Evolutionary conservation across 2,797 vertebrate genomes (phyloP).

Genomic region (Sebastes flavidus): DNA sequence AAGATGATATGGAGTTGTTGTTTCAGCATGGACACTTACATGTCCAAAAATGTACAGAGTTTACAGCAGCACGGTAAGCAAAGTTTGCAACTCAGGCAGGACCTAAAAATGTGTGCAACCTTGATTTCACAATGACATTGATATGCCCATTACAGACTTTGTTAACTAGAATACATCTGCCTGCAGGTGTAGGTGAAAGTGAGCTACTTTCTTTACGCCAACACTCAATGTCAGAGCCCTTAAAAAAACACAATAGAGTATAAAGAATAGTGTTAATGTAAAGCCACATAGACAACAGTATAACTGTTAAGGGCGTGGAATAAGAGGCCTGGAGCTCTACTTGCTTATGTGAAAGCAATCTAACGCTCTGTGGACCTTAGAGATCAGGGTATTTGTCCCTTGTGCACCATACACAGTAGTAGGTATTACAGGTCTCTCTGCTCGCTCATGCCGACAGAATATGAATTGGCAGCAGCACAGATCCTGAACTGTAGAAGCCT

Average conservation of each 20-base stretch:
- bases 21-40: not conserved
- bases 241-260: not conserved
- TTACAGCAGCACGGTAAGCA: not conserved
- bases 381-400: constrained; percentile 55
- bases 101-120: not conserved
- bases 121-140: not conserved
- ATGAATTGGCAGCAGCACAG: constrained; percentile 35
- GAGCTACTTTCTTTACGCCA: not conserved
- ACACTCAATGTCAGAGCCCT: not conserved
- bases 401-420: constrained; percentile 39
- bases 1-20: not conserved
- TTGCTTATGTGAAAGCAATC: constrained; percentile 50
- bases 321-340: constrained; percentile 11
- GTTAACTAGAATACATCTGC: not conserved
- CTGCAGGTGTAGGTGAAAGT: not conserved
- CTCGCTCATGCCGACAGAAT: constrained; percentile 47
- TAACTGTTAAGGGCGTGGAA: constrained; percentile 9
- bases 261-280: constrained; percentile 15
- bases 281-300: constrained; percentile 13
- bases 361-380: constrained; percentile 45
- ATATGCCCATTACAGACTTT: not conserved
- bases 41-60: not conserved
- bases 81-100: not conserved
- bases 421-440: constrained; percentile 36
- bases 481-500: constrained; percentile 33